phyloP scores from a whole-genome alignment of 2,797 vertebrate species.

The Clarias platycephalus region DNA sequence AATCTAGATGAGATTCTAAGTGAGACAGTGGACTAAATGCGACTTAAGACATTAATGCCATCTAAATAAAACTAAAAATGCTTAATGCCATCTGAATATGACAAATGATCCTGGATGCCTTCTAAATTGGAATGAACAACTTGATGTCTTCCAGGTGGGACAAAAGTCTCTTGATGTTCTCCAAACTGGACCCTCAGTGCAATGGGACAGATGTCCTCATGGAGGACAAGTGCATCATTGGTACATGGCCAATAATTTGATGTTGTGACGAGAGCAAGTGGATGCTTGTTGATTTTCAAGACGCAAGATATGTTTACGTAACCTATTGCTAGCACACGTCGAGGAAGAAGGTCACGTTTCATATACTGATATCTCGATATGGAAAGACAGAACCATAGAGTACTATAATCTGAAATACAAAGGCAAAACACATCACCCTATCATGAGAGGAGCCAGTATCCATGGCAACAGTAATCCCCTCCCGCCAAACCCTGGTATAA shows the following conservation, averaged over 20 bases:
- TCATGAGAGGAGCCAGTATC: conserved; percentile 24
- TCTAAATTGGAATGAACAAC: background rate
- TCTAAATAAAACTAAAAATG: background rate
- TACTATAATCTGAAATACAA: background rate
- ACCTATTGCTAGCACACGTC: no score
- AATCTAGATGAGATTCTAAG: background rate
- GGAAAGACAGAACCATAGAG: background rate
- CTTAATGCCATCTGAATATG: background rate
- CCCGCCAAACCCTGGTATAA: conserved; percentile 3
- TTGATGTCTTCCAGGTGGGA: background rate
- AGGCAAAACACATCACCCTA: conserved; percentile 2
- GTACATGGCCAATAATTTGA: background rate
- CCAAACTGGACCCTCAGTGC: background rate
- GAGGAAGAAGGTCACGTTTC: background rate
- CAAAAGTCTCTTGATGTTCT: background rate
- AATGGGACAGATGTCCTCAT: background rate
- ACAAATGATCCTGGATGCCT: background rate
- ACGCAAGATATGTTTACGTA: background rate
- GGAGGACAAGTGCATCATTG: background rate
- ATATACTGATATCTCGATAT: background rate
- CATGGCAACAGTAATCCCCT: conserved; percentile 49
- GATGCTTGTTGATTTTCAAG: background rate
- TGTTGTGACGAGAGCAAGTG: no score
- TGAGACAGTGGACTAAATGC: background rate
- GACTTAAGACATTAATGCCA: background rate